Base-by-base conservation (phyloP, 1,140 invertebrate genomes). In the Dendrolimus kikuchii region DNA sequence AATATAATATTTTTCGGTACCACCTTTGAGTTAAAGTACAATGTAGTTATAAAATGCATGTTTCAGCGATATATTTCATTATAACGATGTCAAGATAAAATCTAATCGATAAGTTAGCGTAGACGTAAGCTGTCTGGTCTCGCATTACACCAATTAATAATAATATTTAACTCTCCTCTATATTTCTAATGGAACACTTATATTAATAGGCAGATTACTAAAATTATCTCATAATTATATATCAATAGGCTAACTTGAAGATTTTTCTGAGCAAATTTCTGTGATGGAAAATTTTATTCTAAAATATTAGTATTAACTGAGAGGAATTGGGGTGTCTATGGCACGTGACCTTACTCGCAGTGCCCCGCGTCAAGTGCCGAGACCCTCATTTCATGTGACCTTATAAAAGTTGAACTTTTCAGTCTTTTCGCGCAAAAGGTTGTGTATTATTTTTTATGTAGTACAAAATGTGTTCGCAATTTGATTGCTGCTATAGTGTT, bases 401-500 rank as follows among this genome's bases (percentile, higher is more conserved):
- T 81, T 71, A 23, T 23, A 72, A 80, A 83, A 86, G 78, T 86
- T 81, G 75, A 85, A 83, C 79, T 79, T 81, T 81, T 86, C 77
- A 86, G 77, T 84, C 71, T 82, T 81, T 86, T 81, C 81, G 81
- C 81, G 83, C 83, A 86, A 86, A 86, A 66, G 83, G 83, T 86
- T 86, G 83, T 86, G 83, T 86, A 86, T 86, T 84, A 83, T 83
- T 83, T 80, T 86, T 86, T 86, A 81, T 74, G 81, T 86, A 86
- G 83, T 86, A 86, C 83, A 86, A 86, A 64, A 86, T 84, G 79
- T 84, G 80, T 86, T 84, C 77, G 82, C 82, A 86, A 86, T 86
- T 83, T 82, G 79, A 86, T 86, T 86, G 82, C 82, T 83, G 74
- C 78, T 80, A 72, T 86, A 82, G 81, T 81, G 81, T 86, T 84